These are phyloP conservation scores for Agelas oroides DNA, from an alignment of 37 sponge, comb jelly and placozoan species.

Conservation along the genomic window DNA sequence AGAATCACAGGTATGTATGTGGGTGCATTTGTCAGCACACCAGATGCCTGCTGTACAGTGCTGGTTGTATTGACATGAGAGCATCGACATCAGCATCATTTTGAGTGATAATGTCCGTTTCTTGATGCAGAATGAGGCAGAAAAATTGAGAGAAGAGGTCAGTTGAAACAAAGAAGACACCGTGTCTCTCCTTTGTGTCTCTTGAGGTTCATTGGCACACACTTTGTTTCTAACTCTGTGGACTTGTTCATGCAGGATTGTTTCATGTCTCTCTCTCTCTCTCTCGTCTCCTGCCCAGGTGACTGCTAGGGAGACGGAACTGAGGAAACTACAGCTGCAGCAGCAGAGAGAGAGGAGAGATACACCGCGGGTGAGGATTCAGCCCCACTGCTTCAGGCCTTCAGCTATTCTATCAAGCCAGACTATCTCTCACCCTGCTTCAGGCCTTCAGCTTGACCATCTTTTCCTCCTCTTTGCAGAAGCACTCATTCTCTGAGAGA, in stretches of 20 bases:
- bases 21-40: no score
- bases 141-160: conserved; percentile 8
- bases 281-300: background rate
- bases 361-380: conserved; percentile 2
- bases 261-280: no score
- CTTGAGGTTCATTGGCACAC: no score
- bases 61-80: background rate
- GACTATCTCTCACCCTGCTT: no score
- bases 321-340: conserved; percentile 15
- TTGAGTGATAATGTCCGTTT: background rate
- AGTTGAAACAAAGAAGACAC: no score
- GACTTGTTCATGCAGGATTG: no score
- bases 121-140: conserved; percentile 10
- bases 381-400: no score
- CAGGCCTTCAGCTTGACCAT: background rate
- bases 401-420: no score
- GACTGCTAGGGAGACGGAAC: conserved; percentile 10
- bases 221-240: no score
- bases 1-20: conserved; percentile 3
- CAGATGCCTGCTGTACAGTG: no score
- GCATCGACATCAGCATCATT: background rate
- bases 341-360: conserved; percentile 32
- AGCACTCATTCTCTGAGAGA: background rate
- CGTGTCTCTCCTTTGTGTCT: no score
- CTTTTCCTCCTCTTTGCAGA: background rate